A percentile compares a stretch with the other conserved stretches of the same genome.
Conservation (phyloP, 2,113 vertebrate genomes). For the Silurus glanis region DNA sequence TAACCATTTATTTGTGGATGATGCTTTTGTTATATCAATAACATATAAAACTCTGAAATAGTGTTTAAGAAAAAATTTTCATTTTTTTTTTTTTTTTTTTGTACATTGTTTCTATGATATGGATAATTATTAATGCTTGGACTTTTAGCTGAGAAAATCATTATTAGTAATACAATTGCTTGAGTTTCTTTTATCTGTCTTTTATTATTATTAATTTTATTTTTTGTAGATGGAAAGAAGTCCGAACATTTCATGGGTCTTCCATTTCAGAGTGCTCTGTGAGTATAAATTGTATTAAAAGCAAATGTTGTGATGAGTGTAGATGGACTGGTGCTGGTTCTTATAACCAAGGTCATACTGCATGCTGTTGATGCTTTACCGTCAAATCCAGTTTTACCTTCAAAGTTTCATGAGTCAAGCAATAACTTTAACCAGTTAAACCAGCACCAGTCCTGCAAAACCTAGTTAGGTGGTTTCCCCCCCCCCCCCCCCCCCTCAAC, state of each 20-base stretch:
- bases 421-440: background rate
- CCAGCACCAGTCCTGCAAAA: background rate
- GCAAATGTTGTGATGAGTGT: background rate
- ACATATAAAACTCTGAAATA: background rate
- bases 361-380: background rate
- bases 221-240: slow-evolving; percentile 90
- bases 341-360: background rate
- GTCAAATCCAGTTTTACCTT: background rate
- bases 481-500: too few relatives aligned
- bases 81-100: background rate
- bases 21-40: background rate
- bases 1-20: background rate
- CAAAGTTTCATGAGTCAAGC: background rate
- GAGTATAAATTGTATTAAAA: slow-evolving; percentile 65
- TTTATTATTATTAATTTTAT: background rate
- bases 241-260: slow-evolving; percentile 96
- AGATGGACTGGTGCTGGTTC: background rate
- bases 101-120: background rate
- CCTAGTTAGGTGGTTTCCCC: too few relatives aligned
- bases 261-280: slow-evolving; percentile 93
- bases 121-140: background rate
- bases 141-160: background rate
- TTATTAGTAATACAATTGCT: background rate
- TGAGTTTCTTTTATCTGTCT: background rate
- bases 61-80: background rate